Evolutionary conservation across 2,797 vertebrate species (phyloP).

Genomic region (Etheostoma nigrum): DNA sequence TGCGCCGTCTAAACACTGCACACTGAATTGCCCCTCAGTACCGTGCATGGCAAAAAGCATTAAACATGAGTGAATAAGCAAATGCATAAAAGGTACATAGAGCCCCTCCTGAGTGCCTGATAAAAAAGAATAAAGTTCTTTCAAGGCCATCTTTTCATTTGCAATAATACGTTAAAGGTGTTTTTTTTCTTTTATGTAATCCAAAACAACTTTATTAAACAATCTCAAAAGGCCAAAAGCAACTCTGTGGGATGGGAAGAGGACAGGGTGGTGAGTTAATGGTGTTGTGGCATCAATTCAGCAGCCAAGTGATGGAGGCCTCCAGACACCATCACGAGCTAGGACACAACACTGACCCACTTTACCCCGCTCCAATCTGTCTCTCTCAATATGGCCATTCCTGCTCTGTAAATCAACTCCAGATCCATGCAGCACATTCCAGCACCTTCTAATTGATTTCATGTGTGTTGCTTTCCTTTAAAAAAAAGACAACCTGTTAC

Average conservation of each 20-base stretch:
- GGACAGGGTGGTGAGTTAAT: slow-evolving; percentile 51
- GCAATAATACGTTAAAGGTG: slow-evolving; percentile 1
- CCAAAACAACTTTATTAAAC: slow-evolving; percentile 26
- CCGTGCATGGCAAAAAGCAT: slow-evolving; percentile 52
- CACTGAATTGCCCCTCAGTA: slow-evolving; percentile 34
- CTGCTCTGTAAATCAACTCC: slow-evolving; percentile 81
- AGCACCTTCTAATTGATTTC: slow-evolving; percentile 87
- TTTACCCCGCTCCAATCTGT: slow-evolving; percentile 45
- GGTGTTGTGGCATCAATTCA: slow-evolving; percentile 57
- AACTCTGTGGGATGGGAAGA: slow-evolving; percentile 36
- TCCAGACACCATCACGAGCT: slow-evolving; percentile 74
- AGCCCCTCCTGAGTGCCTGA: slow-evolving; percentile 9
- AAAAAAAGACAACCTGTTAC: slow-evolving; percentile 66
- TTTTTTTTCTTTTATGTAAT: slow-evolving; percentile 28
- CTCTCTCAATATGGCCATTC: slow-evolving; percentile 70
- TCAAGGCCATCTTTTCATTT: slow-evolving; percentile 16
- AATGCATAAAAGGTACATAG: slow-evolving; percentile 47
- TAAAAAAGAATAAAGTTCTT: slow-evolving; percentile 22
- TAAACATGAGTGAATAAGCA: slow-evolving; percentile 48
- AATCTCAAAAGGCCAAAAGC: slow-evolving; percentile 18
- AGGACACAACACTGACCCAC: slow-evolving; percentile 72
- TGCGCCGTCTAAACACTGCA: slow-evolving; percentile 54
- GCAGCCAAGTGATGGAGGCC: slow-evolving; percentile 63
- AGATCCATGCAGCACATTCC: slow-evolving; percentile 84
- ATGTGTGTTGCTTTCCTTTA: slow-evolving; percentile 73